Base-by-base conservation (phyloP, 2,113 vertebrate species). In the Castor canadensis region DNA sequence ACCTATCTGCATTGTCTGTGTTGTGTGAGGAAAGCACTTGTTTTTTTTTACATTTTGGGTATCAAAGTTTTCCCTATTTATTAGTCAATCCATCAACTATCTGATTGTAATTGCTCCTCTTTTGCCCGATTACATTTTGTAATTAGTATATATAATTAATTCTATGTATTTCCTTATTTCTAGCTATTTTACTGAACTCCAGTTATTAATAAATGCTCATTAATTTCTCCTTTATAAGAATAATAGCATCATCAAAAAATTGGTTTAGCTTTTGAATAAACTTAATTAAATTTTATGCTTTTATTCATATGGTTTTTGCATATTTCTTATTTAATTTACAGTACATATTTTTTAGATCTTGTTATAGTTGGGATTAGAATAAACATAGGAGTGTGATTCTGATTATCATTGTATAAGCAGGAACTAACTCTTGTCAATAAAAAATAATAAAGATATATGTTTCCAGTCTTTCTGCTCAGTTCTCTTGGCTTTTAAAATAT, bases 121-220 rank as follows among this genome's bases (percentile, higher is more conserved):
- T 69, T 72, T 60, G 54, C 26, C 26, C 12, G 45, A 72, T 38
- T 81, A 54, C 0, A 54, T 72, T 84, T 89, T 93, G 30, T 71
- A 87, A 71, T 66, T 87, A 81, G 28, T 10, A 7, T 64, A 22
- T 49, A 4, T 54, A 58, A 47, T 58, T 92, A 89, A 47, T 64
- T 80, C 38, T 79, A 67, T 49, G 22, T 60, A 69, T 95, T 92
- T 94, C 26, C 30, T 86, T 95, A 72, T 66, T 86, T 77, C 9
- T 92, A 94, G 7, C 1, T 16, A 28, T 58, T 15, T 90, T 47
- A 52, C 30, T 81, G 16, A 86, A 62, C 43, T 69, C 15, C 62
- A 76, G 26, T 43, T 40, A 45, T 75, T 69, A 80, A 86, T 40
- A 87, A 66, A n/a, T 15, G 35, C 81, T 35, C 1, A 43, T 22